These are phyloP conservation scores for Eremophila alpestris DNA, from an alignment of 2,797 vertebrate genomes.

Conservation along the genomic window DNA sequence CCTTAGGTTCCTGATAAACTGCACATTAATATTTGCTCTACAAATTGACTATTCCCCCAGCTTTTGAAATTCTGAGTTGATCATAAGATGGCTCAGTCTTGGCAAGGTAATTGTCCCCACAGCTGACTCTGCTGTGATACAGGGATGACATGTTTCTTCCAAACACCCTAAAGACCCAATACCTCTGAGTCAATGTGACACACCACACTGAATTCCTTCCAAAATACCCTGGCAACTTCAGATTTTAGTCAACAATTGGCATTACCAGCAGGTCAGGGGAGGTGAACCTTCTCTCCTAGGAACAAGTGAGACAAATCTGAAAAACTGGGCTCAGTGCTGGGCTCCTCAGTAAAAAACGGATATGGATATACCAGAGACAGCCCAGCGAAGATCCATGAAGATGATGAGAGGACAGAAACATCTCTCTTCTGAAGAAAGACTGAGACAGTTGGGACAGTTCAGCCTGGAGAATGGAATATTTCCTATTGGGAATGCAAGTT, in stretches of 20 bases:
- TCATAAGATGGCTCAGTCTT: not conserved
- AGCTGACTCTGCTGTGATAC: not conserved
- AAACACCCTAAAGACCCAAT: not conserved
- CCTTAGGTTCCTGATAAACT: not conserved
- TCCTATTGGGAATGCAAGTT: not conserved
- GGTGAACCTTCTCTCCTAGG: not conserved
- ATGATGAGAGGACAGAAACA: not conserved
- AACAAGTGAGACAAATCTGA: not conserved
- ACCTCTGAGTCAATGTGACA: not conserved
- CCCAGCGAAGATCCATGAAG: accelerated
- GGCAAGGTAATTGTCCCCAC: not conserved
- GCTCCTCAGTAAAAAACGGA: not conserved
- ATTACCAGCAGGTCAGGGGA: not conserved
- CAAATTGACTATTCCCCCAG: not conserved
- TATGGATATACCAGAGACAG: not conserved
- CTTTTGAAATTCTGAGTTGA: not conserved
- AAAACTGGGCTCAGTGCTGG: not conserved
- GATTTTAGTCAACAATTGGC: not conserved
- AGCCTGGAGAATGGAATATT: not conserved
- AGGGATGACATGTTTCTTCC: not conserved
- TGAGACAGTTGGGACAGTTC: not conserved
- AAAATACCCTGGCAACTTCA: not conserved
- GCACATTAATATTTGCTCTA: not conserved
- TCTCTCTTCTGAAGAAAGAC: not conserved
- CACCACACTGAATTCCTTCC: not conserved